A percentile compares a stretch with the other conserved stretches of the same genome.
phyloP scores from a whole-genome alignment of 2,888 invertebrate genomes.

The Drosophila greeni region DNA sequence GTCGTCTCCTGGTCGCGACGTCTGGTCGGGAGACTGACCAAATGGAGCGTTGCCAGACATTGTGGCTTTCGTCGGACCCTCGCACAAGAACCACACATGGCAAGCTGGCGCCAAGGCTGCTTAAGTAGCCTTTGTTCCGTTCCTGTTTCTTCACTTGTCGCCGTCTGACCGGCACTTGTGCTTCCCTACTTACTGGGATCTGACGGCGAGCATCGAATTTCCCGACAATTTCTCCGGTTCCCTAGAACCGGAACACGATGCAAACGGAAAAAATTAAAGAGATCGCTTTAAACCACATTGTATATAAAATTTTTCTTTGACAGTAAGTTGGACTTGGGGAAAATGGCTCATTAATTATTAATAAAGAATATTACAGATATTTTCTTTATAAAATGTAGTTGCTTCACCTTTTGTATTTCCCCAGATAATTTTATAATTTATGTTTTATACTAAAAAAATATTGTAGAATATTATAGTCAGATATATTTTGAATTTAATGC shows the following conservation, averaged over 20 bases:
- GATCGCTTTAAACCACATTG: neutral
- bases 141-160: conserved; percentile 66
- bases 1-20: conserved; percentile 63
- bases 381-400: neutral
- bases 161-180: conserved; percentile 40
- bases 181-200: conserved; percentile 7
- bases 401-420: too few relatives aligned
- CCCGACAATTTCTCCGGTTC: conserved; percentile 55
- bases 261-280: neutral
- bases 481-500: too few relatives aligned
- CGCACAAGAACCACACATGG: conserved; percentile 20
- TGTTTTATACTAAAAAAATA: too few relatives aligned
- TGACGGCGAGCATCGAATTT: conserved; percentile 68
- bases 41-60: conserved; percentile 72
- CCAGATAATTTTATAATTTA: too few relatives aligned
- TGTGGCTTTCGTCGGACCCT: conserved; percentile 58
- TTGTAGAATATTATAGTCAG: too few relatives aligned
- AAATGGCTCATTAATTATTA: neutral
- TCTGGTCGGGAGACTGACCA: conserved; percentile 56
- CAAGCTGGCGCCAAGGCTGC: conserved; percentile 64
- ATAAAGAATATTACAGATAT: neutral
- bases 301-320: neutral
- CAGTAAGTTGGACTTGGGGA: neutral
- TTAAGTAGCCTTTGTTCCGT: conserved; percentile 58
- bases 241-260: conserved; percentile 33